These are phyloP conservation scores for Coranthus polyacanthus DNA, from an alignment of 2,797 vertebrate genomes.

Conservation along the genomic window DNA sequence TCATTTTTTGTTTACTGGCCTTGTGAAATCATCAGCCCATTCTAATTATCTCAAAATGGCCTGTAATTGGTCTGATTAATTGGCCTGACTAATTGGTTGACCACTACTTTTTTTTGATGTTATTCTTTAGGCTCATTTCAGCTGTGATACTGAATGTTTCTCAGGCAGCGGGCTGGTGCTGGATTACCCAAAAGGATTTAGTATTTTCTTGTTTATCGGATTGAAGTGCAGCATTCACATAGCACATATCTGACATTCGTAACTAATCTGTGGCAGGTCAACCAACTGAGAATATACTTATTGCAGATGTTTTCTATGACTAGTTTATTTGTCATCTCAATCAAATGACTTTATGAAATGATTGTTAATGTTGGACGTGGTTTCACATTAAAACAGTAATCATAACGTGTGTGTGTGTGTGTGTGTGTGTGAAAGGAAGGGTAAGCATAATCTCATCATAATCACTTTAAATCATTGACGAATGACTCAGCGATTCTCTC, in stretches of 20 bases:
- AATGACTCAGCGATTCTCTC: slow-evolving; percentile 53
- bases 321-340: neutral
- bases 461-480: slow-evolving; percentile 29
- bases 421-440: slow-evolving; percentile 25
- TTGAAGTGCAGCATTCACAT: no score
- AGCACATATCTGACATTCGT: neutral
- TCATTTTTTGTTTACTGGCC: no score
- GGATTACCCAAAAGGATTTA: neutral
- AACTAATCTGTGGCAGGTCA: neutral
- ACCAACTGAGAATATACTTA: neutral
- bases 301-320: slow-evolving; percentile 2
- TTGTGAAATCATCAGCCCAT: no score
- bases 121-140: neutral
- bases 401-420: slow-evolving; percentile 18
- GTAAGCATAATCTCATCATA: slow-evolving; percentile 14
- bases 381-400: slow-evolving; percentile 13
- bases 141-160: neutral
- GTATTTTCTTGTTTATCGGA: neutral
- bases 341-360: slow-evolving; percentile 1
- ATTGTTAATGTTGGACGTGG: neutral
- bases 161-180: neutral
- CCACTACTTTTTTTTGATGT: neutral
- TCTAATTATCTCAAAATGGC: no score
- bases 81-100: no score
- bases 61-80: no score